Base-by-base conservation (phyloP, 2,797 vertebrate genomes). In the Otolemur crassicaudatus region DNA sequence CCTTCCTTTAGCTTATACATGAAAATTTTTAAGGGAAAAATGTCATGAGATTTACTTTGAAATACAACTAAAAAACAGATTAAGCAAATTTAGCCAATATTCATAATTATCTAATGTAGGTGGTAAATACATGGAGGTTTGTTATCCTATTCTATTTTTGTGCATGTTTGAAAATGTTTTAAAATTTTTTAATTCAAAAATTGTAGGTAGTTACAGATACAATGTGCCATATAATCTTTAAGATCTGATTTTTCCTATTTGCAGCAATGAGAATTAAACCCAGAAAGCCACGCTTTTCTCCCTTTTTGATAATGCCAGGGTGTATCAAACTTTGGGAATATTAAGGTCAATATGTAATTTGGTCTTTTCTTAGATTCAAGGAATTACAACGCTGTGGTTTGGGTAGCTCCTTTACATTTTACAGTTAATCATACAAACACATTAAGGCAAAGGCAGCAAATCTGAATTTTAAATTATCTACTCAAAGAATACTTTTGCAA, bases 1-100 rank as follows among this genome's bases (percentile, higher is more conserved):
- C 5, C 4, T 10, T 7, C 37, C 40, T 77, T 37, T 63, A 79
- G 27, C 49, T 49, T 73, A 23, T 23, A 58, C 83, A 25, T 88
- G 46, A 40, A 81, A 72, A 77, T 53, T 65, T n/a, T 83, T 84
- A 53, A 76, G 29, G 13, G 20, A 80, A 10, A 89, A 65, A 40
- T 53, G 67, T 58, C 53, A 72, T 60, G 11, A 58, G 3, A 53
- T 87, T 95, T 84, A 79, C 37, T 77, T 61, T 73, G 90, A 92
- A 94, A 82, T 75, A 86, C 3, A 46, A 31, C 19, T 72, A 94
- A 81, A 87, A 95, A 86, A 86, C 37, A 88, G 87, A 72, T 60
- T 12, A 89, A 65, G 20, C 29, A 90, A 94, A 53, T 56, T 87
- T 46, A 72, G 73, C 14, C 60, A 77, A 73, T 93, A 67, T 67